Evolutionary conservation across 2,113 vertebrate genomes (phyloP).

Genomic region (Pachyramphus minor): DNA sequence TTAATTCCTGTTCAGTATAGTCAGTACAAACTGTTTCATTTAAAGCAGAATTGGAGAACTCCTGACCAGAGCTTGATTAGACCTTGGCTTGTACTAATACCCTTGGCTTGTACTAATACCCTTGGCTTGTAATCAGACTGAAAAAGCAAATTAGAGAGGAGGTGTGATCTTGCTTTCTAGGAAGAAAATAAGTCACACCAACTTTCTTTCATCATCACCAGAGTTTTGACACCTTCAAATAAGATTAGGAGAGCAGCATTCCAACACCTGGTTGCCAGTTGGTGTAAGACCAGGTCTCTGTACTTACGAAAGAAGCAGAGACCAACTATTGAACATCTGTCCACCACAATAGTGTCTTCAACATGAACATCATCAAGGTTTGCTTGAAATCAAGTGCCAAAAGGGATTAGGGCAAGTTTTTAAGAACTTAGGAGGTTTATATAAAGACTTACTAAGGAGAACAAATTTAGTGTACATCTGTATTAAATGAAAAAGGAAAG

Average conservation of each 20-base stretch:
- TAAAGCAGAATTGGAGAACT: background rate
- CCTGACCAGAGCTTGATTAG: background rate
- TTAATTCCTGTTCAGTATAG: background rate
- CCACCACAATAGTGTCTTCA: background rate
- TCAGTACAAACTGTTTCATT: background rate
- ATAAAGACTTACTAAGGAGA: background rate
- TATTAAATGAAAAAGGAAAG: background rate
- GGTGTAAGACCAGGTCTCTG: background rate
- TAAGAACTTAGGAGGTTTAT: background rate
- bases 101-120: background rate
- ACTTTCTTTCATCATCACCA: background rate
- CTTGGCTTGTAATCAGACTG: background rate
- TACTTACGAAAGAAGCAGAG: background rate
- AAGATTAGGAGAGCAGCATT: background rate
- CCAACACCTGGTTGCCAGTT: background rate
- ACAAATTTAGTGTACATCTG: background rate
- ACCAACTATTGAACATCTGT: background rate
- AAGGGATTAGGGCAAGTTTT: background rate
- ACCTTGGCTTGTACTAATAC: background rate
- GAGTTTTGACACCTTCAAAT: background rate
- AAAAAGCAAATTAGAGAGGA: background rate
- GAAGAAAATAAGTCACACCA: background rate
- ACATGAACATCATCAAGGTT: background rate
- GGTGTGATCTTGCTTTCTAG: background rate
- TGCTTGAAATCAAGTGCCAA: background rate